phyloP scores from a whole-genome alignment of 2,113 vertebrate genomes.

The Catagonus wagneri region DNA sequence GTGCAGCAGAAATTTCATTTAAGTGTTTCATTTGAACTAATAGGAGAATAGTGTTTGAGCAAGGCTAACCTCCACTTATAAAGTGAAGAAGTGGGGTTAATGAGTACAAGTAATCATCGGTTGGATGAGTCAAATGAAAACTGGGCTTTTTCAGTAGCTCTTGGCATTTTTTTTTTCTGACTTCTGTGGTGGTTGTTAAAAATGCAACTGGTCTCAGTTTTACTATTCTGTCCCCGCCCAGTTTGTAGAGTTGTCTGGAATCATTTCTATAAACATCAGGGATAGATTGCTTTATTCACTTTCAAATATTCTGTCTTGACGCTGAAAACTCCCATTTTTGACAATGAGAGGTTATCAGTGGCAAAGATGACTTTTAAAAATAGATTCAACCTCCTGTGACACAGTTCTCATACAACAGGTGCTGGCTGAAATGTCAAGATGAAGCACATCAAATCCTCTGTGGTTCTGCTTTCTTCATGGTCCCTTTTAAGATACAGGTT shows the following conservation, averaged over 20 bases:
- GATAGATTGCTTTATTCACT: neutral
- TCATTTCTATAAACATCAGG: conserved; percentile 58
- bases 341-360: conserved; percentile 29
- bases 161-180: conserved; percentile 80
- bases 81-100: neutral
- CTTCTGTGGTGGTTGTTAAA: conserved; percentile 79
- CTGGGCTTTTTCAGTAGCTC: conserved; percentile 65
- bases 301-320: conserved; percentile 28
- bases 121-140: conserved; percentile 69
- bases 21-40: neutral
- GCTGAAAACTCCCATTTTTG: neutral
- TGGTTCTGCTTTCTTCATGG: neutral
- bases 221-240: conserved; percentile 75
- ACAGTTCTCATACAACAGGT: conserved; percentile 14
- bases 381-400: neutral
- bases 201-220: conserved; percentile 76
- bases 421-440: neutral
- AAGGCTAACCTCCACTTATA: conserved; percentile 8
- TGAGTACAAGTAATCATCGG: neutral
- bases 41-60: neutral
- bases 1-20: neutral
- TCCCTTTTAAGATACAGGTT: neutral
- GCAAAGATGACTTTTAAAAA: conserved; percentile 62
- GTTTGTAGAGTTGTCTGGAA: conserved; percentile 53
- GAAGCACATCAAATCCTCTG: neutral